Evolutionary conservation across 2,888 invertebrate species (phyloP).

Genomic region (Diplazon laetatorius): DNA sequence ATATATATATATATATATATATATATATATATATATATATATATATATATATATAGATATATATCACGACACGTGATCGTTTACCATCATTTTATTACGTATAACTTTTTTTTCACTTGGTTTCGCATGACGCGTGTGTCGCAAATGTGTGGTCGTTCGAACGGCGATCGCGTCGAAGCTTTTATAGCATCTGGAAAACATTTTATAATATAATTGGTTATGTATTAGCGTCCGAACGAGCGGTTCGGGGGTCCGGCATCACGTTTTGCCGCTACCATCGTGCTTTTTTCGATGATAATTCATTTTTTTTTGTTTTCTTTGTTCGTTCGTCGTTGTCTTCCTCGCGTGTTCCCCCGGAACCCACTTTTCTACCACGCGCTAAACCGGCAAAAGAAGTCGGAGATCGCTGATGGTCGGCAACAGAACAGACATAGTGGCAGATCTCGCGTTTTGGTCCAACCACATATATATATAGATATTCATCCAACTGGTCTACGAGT

Average conservation of each 20-base stretch:
- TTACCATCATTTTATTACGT: slow-evolving; percentile 6
- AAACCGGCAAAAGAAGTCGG: too few relatives aligned
- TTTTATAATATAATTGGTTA: slow-evolving; percentile 74
- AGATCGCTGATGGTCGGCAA: slow-evolving; percentile 5
- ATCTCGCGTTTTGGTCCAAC: slow-evolving; percentile 49
- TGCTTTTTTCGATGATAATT: slow-evolving; percentile 70
- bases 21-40: too few relatives aligned
- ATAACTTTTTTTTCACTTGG: too few relatives aligned
- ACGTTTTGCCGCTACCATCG: slow-evolving; percentile 71
- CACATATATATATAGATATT: slow-evolving; percentile 10
- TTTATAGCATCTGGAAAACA: slow-evolving; percentile 71
- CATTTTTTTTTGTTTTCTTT: too few relatives aligned
- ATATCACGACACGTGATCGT: too few relatives aligned
- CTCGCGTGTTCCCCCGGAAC: too few relatives aligned
- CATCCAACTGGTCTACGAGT: slow-evolving; percentile 1
- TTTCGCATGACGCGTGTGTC: slow-evolving; percentile 11
- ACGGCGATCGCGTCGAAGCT: slow-evolving; percentile 16
- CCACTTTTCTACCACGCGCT: too few relatives aligned
- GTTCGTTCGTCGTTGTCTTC: too few relatives aligned
- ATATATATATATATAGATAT: not conserved
- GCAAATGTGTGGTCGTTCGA: not conserved
- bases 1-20: too few relatives aligned
- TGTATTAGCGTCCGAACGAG: slow-evolving; percentile 59
- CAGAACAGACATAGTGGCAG: slow-evolving; percentile 20
- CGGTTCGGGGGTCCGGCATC: slow-evolving; percentile 69